These are phyloP conservation scores for Laupala kohalensis DNA, from an alignment of 1,140 invertebrate genomes.

Conservation along the genomic window DNA sequence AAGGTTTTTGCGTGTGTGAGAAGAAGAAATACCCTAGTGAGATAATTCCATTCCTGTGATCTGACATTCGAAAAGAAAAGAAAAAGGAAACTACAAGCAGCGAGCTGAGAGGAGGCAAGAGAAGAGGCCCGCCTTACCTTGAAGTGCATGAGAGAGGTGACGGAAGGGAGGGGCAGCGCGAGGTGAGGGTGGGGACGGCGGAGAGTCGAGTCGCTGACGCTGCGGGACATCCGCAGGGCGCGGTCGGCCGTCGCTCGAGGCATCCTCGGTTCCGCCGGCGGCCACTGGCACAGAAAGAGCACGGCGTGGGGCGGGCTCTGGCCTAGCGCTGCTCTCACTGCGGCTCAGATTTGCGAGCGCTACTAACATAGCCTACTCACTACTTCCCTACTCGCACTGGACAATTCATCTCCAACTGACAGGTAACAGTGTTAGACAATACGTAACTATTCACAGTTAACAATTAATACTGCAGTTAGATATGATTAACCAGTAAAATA, in stretches of 20 bases:
- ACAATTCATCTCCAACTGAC: no score
- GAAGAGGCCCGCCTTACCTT: constrained; percentile 23
- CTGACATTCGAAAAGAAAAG: no score
- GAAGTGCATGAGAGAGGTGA: constrained; percentile 30
- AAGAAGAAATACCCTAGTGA: no score
- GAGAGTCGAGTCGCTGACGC: constrained; percentile 28
- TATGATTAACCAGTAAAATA: no score
- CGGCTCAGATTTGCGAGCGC: constrained; percentile 1
- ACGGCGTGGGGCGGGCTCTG: not conserved
- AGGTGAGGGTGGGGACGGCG: constrained; percentile 26
- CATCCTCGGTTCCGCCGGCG: not conserved
- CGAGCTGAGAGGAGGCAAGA: not conserved
- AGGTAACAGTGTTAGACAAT: no score
- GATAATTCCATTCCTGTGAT: no score
- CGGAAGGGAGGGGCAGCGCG: constrained; percentile 28
- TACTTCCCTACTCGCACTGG: no score
- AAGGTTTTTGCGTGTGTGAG: no score
- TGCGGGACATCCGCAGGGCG: constrained; percentile 25
- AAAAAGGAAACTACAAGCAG: not conserved
- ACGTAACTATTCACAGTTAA: no score
- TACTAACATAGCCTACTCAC: no score
- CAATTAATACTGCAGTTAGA: no score
- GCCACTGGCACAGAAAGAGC: not conserved
- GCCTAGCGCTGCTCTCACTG: not conserved
- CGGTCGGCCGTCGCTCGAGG: constrained; percentile 5